Evolutionary conservation across 2,888 invertebrate species (phyloP).

Genomic region (Limnephilus rhombicus): DNA sequence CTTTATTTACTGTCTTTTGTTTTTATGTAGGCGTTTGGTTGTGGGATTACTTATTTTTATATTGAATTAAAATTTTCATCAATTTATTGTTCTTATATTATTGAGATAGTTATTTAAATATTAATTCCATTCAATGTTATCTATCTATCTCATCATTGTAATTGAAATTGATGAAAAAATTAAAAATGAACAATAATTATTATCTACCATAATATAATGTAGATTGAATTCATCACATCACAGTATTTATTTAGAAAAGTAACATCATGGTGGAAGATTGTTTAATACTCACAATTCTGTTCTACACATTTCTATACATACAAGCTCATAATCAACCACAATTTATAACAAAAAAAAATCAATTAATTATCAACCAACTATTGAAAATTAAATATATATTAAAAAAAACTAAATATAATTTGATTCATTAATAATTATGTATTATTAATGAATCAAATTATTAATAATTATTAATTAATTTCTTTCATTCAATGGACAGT

Average conservation of each 20-base stretch:
- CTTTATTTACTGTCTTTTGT: not conserved
- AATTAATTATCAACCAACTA: not conserved
- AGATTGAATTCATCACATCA: not conserved
- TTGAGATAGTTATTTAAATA: not conserved
- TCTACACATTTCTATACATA: not conserved
- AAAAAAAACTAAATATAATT: not conserved
- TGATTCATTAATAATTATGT: too few species aligned
- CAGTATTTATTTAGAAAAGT: constrained; percentile 1
- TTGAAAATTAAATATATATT: too few species aligned
- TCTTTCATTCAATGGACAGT: not conserved
- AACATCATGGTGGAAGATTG: not conserved
- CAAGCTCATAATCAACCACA: not conserved
- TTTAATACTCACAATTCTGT: not conserved
- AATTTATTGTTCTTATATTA: not conserved
- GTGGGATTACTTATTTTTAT: not conserved
- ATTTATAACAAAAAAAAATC: not conserved
- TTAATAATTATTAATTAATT: too few species aligned
- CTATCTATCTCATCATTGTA: not conserved
- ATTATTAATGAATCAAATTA: too few species aligned
- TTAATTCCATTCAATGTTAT: too few species aligned
- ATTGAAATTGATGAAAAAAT: not conserved
- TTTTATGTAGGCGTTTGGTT: not conserved
- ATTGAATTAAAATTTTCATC: not conserved
- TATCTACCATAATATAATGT: not conserved
- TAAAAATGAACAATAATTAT: not conserved